phyloP scores from a whole-genome alignment of 2,797 vertebrate genomes.

The Micromesistius poutassou region DNA sequence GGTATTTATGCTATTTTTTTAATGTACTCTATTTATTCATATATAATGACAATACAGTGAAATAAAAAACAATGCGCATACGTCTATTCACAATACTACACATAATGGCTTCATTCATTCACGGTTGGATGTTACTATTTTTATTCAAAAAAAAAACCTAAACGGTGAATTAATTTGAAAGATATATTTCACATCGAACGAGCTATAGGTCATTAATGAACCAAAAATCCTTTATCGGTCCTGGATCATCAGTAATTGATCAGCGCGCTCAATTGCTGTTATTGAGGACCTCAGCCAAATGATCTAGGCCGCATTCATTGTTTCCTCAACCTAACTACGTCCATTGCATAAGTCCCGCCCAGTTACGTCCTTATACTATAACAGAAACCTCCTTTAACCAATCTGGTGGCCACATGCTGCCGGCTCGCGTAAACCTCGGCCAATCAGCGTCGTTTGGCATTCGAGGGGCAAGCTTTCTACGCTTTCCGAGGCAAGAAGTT shows the following conservation, averaged over 20 bases:
- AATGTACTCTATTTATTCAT: not conserved
- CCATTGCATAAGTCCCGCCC: constrained; percentile 21
- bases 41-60: not conserved
- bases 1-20: not conserved
- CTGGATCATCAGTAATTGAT: not conserved
- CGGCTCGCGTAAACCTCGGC: constrained; percentile 42
- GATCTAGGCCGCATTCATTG: constrained; percentile 79
- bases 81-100: not conserved
- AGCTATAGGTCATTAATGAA: not conserved
- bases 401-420: constrained; percentile 43
- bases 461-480: constrained; percentile 55
- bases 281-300: constrained; percentile 57
- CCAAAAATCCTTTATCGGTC: not conserved
- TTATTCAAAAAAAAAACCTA: not conserved
- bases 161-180: not conserved
- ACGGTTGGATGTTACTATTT: not conserved
- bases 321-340: constrained; percentile 69
- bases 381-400: constrained; percentile 47
- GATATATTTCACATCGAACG: not conserved
- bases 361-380: constrained; percentile 23
- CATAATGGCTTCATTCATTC: not conserved
- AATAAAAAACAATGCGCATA: not conserved
- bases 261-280: constrained; percentile 22
- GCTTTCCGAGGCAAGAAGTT: constrained; percentile 73
- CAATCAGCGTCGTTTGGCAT: constrained; percentile 54